phyloP scores from a whole-genome alignment of 2,888 invertebrate species.

The Empis livida region DNA sequence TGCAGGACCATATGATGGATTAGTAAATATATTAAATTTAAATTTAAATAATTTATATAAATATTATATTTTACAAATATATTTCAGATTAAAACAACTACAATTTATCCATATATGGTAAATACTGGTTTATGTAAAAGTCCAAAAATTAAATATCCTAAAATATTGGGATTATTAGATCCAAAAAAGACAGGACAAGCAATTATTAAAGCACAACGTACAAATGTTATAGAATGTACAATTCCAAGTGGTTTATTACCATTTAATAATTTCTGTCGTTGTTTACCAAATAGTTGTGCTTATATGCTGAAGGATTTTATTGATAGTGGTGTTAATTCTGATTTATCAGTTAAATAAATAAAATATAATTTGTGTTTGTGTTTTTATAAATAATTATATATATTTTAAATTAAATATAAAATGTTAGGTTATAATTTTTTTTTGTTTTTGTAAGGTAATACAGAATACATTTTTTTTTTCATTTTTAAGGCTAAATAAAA shows the following conservation, averaged over 20 bases:
- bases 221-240: constrained; percentile 45
- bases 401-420: neutral
- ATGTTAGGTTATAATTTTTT: neutral
- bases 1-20: constrained; percentile 32
- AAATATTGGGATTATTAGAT: constrained; percentile 49
- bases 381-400: neutral
- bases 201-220: constrained; percentile 55
- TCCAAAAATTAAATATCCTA: constrained; percentile 59
- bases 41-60: neutral
- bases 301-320: constrained; percentile 48
- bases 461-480: no score
- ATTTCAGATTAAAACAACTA: constrained; percentile 58
- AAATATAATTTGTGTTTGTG: neutral
- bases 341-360: constrained; percentile 18
- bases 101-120: constrained; percentile 77
- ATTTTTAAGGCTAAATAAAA: no score
- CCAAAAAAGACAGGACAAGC: constrained; percentile 50
- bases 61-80: constrained; percentile 5
- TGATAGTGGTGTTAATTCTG: constrained; percentile 52
- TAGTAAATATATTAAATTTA: constrained; percentile 16
- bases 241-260: constrained; percentile 49
- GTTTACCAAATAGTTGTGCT: constrained; percentile 43
- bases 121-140: constrained; percentile 74
- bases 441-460: no score
- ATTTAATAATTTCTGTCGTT: constrained; percentile 44